Percentiles rank a stretch among this genome's conserved stretches.
phyloP scores from a whole-genome alignment of 53 echinoderm and acorn worm species.

The Arbacia lixula region DNA sequence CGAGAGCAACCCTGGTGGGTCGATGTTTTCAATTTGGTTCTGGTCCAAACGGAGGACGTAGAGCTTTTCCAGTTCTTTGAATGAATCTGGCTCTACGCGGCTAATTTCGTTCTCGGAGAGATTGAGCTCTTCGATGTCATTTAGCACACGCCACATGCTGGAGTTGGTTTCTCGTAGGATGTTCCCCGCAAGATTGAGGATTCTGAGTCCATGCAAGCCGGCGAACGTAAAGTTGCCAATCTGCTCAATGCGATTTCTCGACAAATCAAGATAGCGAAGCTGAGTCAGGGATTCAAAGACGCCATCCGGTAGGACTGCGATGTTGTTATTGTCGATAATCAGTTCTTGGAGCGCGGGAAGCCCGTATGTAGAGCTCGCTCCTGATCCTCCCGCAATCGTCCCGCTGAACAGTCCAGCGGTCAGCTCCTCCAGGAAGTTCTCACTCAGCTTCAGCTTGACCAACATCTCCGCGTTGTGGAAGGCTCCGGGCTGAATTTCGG shows the following conservation, averaged over 20 bases:
- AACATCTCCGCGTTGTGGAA: conserved; percentile 2
- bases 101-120: conserved; percentile 26
- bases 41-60: conserved; percentile 5
- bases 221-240: conserved; percentile 11
- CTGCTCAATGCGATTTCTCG: conserved; percentile 24
- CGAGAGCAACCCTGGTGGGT: background rate
- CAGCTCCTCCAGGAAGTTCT: conserved; percentile 2
- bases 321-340: conserved; percentile 19
- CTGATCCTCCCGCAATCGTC: background rate
- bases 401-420: conserved; percentile 5
- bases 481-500: background rate
- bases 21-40: conserved; percentile 10
- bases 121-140: background rate
- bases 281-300: background rate
- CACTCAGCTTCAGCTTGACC: background rate
- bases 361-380: background rate
- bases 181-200: conserved; percentile 14
- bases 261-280: conserved; percentile 42
- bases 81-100: background rate
- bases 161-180: background rate
- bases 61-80: background rate
- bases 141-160: conserved; percentile 6
- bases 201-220: background rate
- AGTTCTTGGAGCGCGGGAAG: conserved; percentile 22
- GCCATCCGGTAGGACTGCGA: background rate